Conservation (phyloP, 2,113 vertebrate species). For the Austrofundulus limnaeus region DNA sequence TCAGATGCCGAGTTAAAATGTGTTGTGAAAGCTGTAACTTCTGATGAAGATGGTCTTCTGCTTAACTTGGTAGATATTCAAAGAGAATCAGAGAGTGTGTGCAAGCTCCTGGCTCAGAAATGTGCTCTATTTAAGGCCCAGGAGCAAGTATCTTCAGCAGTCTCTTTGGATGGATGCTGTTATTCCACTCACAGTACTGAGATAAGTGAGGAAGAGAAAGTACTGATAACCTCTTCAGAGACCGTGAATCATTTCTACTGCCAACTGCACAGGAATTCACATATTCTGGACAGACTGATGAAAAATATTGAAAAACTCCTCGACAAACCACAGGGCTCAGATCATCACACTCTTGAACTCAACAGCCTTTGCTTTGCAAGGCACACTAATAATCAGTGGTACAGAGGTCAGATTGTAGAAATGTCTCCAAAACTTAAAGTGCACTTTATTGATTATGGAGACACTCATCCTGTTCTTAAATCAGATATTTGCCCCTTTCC, state of each 20-base stretch:
- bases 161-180: constrained; percentile 76
- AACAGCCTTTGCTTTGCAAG: constrained; percentile 83
- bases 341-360: constrained; percentile 40
- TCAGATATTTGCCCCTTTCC: constrained; percentile 79
- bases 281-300: constrained; percentile 72
- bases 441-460: constrained; percentile 90
- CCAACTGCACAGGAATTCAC: constrained; percentile 81
- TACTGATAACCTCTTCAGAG: constrained; percentile 80
- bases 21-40: constrained; percentile 22
- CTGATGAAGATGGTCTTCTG: constrained; percentile 35
- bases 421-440: constrained; percentile 70
- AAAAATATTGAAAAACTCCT: constrained; percentile 64
- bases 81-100: constrained; percentile 21
- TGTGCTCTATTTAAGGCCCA: constrained; percentile 54
- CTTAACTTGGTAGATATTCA: constrained; percentile 49
- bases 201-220: constrained; percentile 78
- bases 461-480: constrained; percentile 71
- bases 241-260: constrained; percentile 84
- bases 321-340: constrained; percentile 27
- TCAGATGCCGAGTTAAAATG: constrained; percentile 35
- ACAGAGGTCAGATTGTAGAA: constrained; percentile 80
- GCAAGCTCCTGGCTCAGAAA: constrained; percentile 12
- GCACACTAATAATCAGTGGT: constrained; percentile 84
- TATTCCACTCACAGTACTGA: constrained; percentile 80
- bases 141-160: constrained; percentile 46